Evolutionary conservation across 2,888 invertebrate genomes (phyloP).

Genomic region (Lasioglossum calceatum): DNA sequence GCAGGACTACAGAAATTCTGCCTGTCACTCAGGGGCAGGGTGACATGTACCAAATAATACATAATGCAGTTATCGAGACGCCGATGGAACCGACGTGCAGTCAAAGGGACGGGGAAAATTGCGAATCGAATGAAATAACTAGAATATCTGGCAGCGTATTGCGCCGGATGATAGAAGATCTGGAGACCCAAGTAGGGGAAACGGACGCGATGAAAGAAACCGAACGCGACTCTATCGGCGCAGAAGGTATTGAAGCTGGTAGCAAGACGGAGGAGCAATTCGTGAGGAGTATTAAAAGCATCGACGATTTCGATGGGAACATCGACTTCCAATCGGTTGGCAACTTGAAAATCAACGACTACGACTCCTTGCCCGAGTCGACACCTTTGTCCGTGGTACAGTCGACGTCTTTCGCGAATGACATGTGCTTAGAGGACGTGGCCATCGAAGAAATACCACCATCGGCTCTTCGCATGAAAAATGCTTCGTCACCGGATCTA

Average conservation of each 20-base stretch:
- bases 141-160: conserved; percentile 62
- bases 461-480: background rate
- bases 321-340: background rate
- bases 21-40: conserved; percentile 72
- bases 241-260: conserved; percentile 60
- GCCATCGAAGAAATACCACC: conserved; percentile 47
- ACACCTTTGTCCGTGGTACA: conserved; percentile 14
- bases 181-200: conserved; percentile 55
- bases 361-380: background rate
- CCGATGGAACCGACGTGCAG: conserved; percentile 9
- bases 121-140: conserved; percentile 44
- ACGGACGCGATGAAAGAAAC: background rate
- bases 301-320: background rate
- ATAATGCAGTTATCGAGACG: conserved; percentile 46
- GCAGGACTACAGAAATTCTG: conserved; percentile 44
- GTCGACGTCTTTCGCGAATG: conserved; percentile 37
- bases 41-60: conserved; percentile 63
- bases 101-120: conserved; percentile 36
- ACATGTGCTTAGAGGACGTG: conserved; percentile 29
- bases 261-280: conserved; percentile 75
- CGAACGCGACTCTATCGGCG: background rate
- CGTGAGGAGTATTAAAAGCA: conserved; percentile 41
- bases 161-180: conserved; percentile 72
- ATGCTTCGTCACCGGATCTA: no score
- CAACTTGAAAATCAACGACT: conserved; percentile 4